Base-by-base conservation (phyloP, 2,888 invertebrate genomes). In the Serrognathus titanus region DNA sequence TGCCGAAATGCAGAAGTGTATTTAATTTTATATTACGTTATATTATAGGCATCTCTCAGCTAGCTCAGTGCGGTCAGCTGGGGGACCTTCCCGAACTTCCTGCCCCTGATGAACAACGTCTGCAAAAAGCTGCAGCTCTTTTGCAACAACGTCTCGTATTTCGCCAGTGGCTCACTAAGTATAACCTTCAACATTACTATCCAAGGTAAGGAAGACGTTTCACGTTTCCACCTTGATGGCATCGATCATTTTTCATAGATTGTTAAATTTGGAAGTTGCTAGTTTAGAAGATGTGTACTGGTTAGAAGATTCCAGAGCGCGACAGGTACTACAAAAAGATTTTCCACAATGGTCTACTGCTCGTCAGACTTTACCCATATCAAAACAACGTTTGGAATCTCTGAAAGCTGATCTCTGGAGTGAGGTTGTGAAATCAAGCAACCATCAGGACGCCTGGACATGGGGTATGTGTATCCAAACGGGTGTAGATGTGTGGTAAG, bases 251-350 rank as follows among this genome's bases (percentile, higher is more conserved):
- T 43, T 43, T 16, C 43, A 31, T 31, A 88, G 89, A 70, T 78
- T 92, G 67, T 80, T 90, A 68, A 86, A 87, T 67, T 84, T 91
- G 74, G 92, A 92, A 78, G 91, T 93, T 46, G 84, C 89, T 50
- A 89, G 90, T n/a, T 75, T 94, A 64, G 93, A 93, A 76, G 93
- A 94, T 79, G 92, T 92, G 35, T 93, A 93, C 78, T 92, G 92
- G 92, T 80, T 91, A 73, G 92, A 93, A 75, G 93, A 93, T 76
- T 85, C 86, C 55, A 85, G 87, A 55, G 90, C 89, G 13, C 85
- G 87, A 40, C 85, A 88, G 68, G 85, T 89, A 13, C 81, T 94
- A 59, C 77, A 81, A 38, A 89, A 89, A 74, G 92, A 92, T 78
- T 86, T 91, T 78, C 82, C 83, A 56, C 79, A 84, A 63, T 93